Conservation (phyloP, 1,140 invertebrate genomes). For the Sitodiplosis mosellana region DNA sequence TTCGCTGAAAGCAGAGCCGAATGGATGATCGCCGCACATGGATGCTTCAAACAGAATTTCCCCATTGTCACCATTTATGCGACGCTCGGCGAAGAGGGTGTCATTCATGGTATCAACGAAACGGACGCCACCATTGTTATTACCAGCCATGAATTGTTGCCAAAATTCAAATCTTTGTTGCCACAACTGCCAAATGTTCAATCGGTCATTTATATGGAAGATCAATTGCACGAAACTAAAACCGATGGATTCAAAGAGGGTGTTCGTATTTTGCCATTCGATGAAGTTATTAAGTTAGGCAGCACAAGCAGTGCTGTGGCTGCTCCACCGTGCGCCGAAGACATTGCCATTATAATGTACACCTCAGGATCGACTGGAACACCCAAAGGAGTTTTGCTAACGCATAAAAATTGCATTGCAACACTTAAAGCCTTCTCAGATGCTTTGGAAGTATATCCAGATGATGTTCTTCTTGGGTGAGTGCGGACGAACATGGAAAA, state of each 20-base stretch:
- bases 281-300: conserved; percentile 30
- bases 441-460: conserved; percentile 44
- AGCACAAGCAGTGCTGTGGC: conserved; percentile 23
- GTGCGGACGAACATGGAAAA: too few species aligned
- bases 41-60: conserved; percentile 83
- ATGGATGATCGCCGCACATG: conserved; percentile 91
- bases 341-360: conserved; percentile 91
- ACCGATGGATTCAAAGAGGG: conserved; percentile 44
- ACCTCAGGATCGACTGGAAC: conserved; percentile 86
- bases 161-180: conserved; percentile 70
- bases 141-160: conserved; percentile 71
- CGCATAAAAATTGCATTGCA: conserved; percentile 78
- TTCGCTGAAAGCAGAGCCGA: conserved; percentile 94
- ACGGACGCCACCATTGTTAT: conserved; percentile 84
- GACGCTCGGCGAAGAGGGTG: conserved; percentile 88
- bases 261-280: conserved; percentile 44
- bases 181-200: conserved; percentile 45
- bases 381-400: conserved; percentile 71
- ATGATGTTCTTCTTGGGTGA: conserved; percentile 72
- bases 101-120: conserved; percentile 90
- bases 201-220: conserved; percentile 77
- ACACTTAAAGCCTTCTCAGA: conserved; percentile 78
- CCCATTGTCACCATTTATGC: conserved; percentile 93
- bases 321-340: conserved; percentile 41
- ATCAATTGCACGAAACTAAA: conserved; percentile 54